Base-by-base conservation (phyloP, 1,140 invertebrate species). In the Caenorhabditis brenneri region DNA sequence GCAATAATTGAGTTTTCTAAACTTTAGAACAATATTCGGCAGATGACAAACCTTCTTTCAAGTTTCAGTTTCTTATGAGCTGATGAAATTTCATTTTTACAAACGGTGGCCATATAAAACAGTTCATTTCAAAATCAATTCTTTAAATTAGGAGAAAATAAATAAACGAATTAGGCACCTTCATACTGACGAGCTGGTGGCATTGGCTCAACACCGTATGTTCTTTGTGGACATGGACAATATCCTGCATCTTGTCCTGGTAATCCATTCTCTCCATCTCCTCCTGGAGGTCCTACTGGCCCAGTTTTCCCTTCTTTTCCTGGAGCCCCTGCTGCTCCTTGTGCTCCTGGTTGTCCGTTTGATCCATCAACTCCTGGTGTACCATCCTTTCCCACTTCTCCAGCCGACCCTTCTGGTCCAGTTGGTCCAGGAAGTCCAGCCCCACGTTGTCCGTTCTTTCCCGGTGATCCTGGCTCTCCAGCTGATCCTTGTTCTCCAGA, bases 401-500 rank as follows among this genome's bases (percentile, higher is more conserved):
- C 79, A 36, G 29, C n/a, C 7, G 29, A 29, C 7, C 81, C 81
- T 16, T 27, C 55, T 58, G 33, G 36, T 42, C 65, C 39, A 3
- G 33, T 7, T n/a, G 81, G 81, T 27, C 33, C 36, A 27, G 58
- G 55, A 19, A 46, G 31, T 4, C 49, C 49, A 15, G 22, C 9
- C n/a, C 79, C 79, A 10, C 79, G 15, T 55, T 58, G 49, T 55
- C 79, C 36, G 55, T 55, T 55, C 79, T 58, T 58, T 51, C 79
- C 79, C n/a, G 49, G 15, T 10, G 6, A 7, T 53, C 33, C 49
- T 12, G 51, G 12, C 7, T 29, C 4, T 39, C 49, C 80, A 33
- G 0, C 24, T 1, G 36, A 0, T 55, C 51, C 80, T 27, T 24
- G 46, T 33, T 81, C 29, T 81, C 55, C 80, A 12, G 22, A 24